Base-by-base conservation (phyloP, 2,888 invertebrate genomes). In the Tillus elongatus region DNA sequence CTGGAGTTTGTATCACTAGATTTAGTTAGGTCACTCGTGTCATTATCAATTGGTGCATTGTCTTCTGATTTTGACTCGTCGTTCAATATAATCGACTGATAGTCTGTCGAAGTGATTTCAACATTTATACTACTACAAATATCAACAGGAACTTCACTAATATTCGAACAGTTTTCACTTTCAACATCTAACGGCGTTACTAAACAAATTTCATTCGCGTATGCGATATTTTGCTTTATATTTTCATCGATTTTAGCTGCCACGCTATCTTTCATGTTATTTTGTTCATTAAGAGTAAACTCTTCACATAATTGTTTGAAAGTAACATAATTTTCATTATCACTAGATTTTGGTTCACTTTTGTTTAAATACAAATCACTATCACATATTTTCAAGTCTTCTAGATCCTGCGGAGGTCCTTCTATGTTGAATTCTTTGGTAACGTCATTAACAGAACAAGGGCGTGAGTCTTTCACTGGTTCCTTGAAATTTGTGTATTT, bases 401-500 rank as follows among this genome's bases (percentile, higher is more conserved):
- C 57, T 4, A 54, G 43, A 16, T 59, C 51, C 37, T 56, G 70
- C 33, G 71, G 71, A 12, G 75, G 63, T 47, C 72, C 74, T 36
- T 74, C 68, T 47, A 75, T 72, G 53, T 74, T 75, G 44, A 63
- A 64, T 30, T 65, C 65, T 50, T 61, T 63, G 32, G 65, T 62
- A 30, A 59, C 35, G 24, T 63, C 62, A 35, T 48, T 54, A 6
- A 55, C 60, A 2, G 75, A 74, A 19, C 73, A 72, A 1, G 75
- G 70, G 51, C 71, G 58, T 4, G 73, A 72, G 52, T 36, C 40
- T 13, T 29, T n/a, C 41, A 76, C 75, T 42, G 72, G 71, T 55
- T 77, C 77, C 47, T 75, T 66, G 46, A 71, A 70, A 34, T 72
- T 68, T 49, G 75, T 77, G 57, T 82, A 82, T 56, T 79, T 79